phyloP scores from a whole-genome alignment of 1,140 invertebrate genomes.

The Euwallacea fornicatus region DNA sequence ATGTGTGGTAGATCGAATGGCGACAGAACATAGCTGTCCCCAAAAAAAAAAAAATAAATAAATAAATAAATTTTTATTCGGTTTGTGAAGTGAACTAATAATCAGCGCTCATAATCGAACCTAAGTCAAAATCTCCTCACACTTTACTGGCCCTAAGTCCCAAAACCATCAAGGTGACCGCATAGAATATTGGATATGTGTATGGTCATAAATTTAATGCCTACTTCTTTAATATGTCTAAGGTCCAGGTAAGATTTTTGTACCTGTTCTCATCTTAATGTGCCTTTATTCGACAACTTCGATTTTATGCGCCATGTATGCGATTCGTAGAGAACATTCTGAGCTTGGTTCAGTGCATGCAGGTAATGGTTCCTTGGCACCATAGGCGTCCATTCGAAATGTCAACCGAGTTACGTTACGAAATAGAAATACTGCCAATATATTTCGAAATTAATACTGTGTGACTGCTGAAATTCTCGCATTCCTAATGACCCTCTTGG shows the following conservation, averaged over 20 bases:
- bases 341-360: conserved; percentile 22
- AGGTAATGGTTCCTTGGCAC: not conserved
- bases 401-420: not conserved
- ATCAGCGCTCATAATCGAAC: no score
- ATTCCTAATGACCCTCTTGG: conserved; percentile 4
- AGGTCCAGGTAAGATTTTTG: conserved; percentile 35
- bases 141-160: not conserved
- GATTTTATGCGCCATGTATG: conserved; percentile 23
- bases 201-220: conserved; percentile 31
- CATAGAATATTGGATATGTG: conserved; percentile 30
- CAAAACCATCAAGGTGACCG: conserved; percentile 29
- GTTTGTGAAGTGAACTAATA: no score
- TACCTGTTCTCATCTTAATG: conserved; percentile 38
- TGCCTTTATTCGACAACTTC: conserved; percentile 33
- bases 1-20: no score
- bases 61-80: no score
- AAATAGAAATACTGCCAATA: not conserved
- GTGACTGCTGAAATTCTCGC: conserved; percentile 3
- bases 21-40: no score
- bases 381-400: not conserved
- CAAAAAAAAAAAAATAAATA: no score
- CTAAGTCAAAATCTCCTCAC: not conserved
- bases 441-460: conserved; percentile 5
- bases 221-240: conserved; percentile 24
- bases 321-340: conserved; percentile 28